These are phyloP conservation scores for Ptychoptera contaminata DNA, from an alignment of 2,888 invertebrate genomes.

Conservation along the genomic window DNA sequence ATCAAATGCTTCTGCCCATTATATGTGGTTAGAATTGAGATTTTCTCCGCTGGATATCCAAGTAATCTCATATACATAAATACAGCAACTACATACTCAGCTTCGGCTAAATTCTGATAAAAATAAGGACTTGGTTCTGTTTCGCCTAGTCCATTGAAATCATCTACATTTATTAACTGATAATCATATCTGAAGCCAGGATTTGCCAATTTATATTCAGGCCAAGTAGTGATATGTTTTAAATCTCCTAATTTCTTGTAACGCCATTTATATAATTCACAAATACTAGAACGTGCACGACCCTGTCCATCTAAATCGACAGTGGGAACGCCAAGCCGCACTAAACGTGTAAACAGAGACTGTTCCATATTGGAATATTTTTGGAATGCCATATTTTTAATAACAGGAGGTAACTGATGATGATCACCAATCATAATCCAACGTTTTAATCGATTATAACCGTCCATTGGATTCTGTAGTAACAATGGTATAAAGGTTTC, in stretches of 20 bases:
- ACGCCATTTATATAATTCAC: conserved; percentile 89
- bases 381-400: conserved; percentile 99
- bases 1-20: conserved; percentile 98
- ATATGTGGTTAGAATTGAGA: conserved; percentile 95
- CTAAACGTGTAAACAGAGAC: conserved; percentile 90
- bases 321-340: conserved; percentile 90
- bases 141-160: conserved; percentile 94
- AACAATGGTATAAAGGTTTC: conserved; percentile 98
- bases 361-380: conserved; percentile 99
- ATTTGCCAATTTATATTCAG: conserved; percentile 82
- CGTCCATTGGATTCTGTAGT: conserved; percentile 96
- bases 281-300: conserved; percentile 73
- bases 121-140: conserved; percentile 97
- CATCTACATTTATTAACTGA: conserved; percentile 90
- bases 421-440: conserved; percentile 99
- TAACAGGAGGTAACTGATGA: conserved; percentile 96
- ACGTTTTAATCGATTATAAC: conserved; percentile 83
- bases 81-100: conserved; percentile 89
- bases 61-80: conserved; percentile 97
- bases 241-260: conserved; percentile 93
- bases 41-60: conserved; percentile 92
- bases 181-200: conserved; percentile 86
- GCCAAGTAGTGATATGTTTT: conserved; percentile 65
- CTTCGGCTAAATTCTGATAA: conserved; percentile 78
- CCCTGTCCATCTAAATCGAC: conserved; percentile 97